Evolutionary conservation across 2,113 vertebrate genomes (phyloP), one percentile per base, ranked within the genome.

Genomic region (Apeltes quadracus): DNA sequence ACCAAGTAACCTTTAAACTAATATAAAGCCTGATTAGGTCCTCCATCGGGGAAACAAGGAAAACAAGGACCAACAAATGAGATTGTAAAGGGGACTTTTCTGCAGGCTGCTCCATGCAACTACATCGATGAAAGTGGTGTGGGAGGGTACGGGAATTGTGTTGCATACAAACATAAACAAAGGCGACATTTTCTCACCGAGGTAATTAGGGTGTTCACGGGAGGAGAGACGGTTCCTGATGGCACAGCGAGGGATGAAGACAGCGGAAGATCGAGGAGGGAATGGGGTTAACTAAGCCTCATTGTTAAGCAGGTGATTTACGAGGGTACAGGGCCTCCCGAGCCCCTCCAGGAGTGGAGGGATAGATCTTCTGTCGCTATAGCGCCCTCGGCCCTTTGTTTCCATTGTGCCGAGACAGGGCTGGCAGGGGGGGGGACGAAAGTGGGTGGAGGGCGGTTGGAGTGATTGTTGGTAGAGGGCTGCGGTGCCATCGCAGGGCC

Each of bases 241-340:
- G 87, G 79, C 74, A 86, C 53, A 34, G 69, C 5, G 43, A 76
- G 74, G 56, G 43, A 51, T 73, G 56, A 72, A 76, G 79, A 83
- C 72, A 64, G 41, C 59, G 34, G 56, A 68, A 58, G 68, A 78
- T 22, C 43, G 61, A 71, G 44, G 75, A 79, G 43, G 69, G 72
- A 63, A 67, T 78, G 81, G 76, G 77, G 72, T 4, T 9, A 61
- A 88, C 88, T 88, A 79, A 81, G 75, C 65, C 81, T 87, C 88
- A 93, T 93, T 94, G 93, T 94, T 94, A 90, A 79, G 67, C 86
- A 90, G 81, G 85, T 94, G 91, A 92, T 92, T 94, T 94, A 92
- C 81, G 70, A 89, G 85, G 82, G 87, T 66, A 69, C 75, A 29
- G 83, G 80, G 85, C 74, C 79, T 88, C 72, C 67, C 20, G 77